Conservation (phyloP, 2,797 vertebrate species). For the Typhlichthys subterraneus region DNA sequence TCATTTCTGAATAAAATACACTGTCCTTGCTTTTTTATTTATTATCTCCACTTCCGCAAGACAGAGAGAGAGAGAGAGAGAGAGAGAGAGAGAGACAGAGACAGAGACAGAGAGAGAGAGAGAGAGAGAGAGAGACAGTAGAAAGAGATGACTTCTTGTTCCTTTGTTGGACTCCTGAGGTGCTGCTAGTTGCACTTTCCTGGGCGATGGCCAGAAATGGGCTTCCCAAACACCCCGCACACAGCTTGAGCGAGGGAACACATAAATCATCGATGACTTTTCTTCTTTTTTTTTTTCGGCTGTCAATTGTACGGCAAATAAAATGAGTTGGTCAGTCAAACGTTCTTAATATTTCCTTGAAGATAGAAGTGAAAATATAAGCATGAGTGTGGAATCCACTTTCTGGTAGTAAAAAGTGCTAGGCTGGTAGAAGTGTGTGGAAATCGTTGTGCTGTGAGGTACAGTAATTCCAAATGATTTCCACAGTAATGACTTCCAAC, state of each 20-base stretch:
- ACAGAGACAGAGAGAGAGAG: not conserved
- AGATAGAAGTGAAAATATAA: slow-evolving; percentile 10
- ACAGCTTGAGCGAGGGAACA: not conserved
- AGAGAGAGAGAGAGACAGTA: slow-evolving; percentile 31
- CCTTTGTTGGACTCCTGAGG: not conserved
- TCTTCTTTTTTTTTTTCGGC: too few species aligned
- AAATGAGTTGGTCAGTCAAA: slow-evolving; percentile 8
- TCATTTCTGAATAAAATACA: slow-evolving; percentile 58
- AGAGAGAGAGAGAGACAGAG: slow-evolving; percentile 2
- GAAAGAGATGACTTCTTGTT: slow-evolving; percentile 28
- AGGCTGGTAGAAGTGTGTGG: too few species aligned
- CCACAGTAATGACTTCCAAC: slow-evolving; percentile 25
- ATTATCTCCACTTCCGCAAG: slow-evolving; percentile 62
- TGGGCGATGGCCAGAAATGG: not conserved
- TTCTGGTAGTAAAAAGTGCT: too few species aligned
- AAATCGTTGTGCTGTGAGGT: slow-evolving; percentile 12
- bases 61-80: slow-evolving; percentile 2
- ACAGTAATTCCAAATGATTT: slow-evolving; percentile 31
- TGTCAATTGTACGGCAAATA: not conserved
- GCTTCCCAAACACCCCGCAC: not conserved
- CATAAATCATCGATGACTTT: not conserved
- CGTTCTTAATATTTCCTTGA: slow-evolving; percentile 8
- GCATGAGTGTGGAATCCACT: not conserved
- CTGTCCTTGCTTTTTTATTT: slow-evolving; percentile 61
- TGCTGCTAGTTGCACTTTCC: slow-evolving; percentile 15